Evolutionary conservation across 2,888 invertebrate genomes (phyloP).

Genomic region (Cheilosia variabilis): DNA sequence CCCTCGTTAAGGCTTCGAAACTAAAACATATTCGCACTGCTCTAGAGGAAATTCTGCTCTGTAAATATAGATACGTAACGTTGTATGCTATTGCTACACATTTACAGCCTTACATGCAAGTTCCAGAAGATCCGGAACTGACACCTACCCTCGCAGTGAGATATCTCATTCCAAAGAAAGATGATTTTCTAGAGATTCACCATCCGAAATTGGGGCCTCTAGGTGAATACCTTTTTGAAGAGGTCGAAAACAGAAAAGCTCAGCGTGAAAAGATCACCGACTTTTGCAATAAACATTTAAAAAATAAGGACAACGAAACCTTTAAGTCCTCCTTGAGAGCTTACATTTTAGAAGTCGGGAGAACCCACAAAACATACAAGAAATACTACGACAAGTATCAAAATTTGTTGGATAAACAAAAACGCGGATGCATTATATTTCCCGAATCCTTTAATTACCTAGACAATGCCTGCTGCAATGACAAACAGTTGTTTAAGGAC

Average conservation of each 20-base stretch:
- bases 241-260: too few relatives aligned
- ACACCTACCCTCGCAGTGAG: background rate
- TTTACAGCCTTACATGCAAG: background rate
- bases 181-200: background rate
- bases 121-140: background rate
- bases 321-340: background rate
- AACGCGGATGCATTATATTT: background rate
- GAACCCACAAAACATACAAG: background rate
- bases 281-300: background rate
- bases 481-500: background rate
- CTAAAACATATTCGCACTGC: background rate
- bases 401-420: background rate
- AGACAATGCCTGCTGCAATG: background rate
- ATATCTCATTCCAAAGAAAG: background rate
- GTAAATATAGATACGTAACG: background rate
- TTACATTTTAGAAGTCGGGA: background rate
- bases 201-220: background rate
- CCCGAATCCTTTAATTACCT: background rate
- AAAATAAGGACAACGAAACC: background rate
- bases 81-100: background rate
- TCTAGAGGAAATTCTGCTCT: background rate
- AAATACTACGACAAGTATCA: background rate
- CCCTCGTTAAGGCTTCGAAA: background rate
- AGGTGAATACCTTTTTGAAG: constrained; percentile 5
- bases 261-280: background rate